Evolutionary conservation across 2,797 vertebrate species (phyloP), one percentile per base, ranked within the genome.

Genomic region (Enteromius argenteus): DNA sequence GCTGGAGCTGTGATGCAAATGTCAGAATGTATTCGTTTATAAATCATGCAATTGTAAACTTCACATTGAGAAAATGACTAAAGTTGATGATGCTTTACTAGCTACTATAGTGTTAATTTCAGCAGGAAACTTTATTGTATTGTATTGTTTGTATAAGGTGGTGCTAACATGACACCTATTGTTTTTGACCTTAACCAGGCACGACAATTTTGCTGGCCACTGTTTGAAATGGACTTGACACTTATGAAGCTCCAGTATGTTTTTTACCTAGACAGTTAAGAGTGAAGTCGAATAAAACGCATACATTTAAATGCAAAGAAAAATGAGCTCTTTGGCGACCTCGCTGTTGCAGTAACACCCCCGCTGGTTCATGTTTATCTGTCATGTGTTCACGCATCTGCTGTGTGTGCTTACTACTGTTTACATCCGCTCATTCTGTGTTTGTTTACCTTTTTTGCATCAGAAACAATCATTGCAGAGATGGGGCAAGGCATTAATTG

Each of bases 381-480:
- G 80, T 90, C 46, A 7, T 39, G 35, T 73, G 80, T 75, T 72
- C 71, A 44, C 44, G 53, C 64, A 73, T 81, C 77, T 84, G 32
- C 17, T 67, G 21, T 68, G 81, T 90, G 89, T 92, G 91, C 93
- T 92, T 92, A 90, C 91, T 91, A 90, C 79, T 94, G 92, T 94
- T 92, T 91, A 89, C 88, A 90, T 89, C 84, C 67, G 32, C 90
- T 74, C 46, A 77, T 84, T 86, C 91, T 92, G 86, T 93, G 90
- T 93, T 93, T 93, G 92, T 92, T 94, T 94, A 92, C 66, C 90
- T 92, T 93, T 90, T 93, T 90, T 91, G 90, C 92, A 92, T 92
- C 92, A 89, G 91, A 93, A 94, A 94, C 93, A 93, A 92, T 94
- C 80, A 79, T 90, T 85, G 88, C 83, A 10, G 89, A 91, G 89